A percentile compares a stretch with the other conserved stretches of the same genome.
phyloP scores from a whole-genome alignment of 2,888 invertebrate species.

The Xanthia togata region DNA sequence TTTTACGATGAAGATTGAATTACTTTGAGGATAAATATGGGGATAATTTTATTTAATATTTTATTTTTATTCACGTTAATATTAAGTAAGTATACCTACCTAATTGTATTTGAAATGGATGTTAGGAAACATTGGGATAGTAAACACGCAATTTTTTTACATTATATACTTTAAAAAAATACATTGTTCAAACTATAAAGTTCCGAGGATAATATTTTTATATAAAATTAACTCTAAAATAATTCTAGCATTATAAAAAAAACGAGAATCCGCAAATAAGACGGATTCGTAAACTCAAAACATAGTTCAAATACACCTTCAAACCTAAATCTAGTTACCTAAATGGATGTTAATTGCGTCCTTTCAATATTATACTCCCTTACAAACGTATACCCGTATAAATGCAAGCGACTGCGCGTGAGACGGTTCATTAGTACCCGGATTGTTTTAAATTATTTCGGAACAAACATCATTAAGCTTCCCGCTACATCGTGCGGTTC shows the following conservation, averaged over 20 bases:
- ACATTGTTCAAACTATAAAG: neutral
- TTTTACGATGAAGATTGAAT: neutral
- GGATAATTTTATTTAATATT: too few relatives aligned
- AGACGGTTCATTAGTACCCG: slow-evolving; percentile 64
- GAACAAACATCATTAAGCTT: slow-evolving; percentile 68
- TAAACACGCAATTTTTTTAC: neutral
- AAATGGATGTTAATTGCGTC: slow-evolving; percentile 26
- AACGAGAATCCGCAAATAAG: neutral
- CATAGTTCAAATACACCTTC: neutral
- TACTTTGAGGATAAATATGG: neutral
- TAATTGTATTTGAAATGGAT: neutral
- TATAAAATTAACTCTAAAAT: neutral
- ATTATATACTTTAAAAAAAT: neutral
- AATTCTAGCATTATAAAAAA: neutral
- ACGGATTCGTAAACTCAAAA: neutral
- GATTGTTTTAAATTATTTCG: slow-evolving; percentile 67
- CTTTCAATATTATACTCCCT: neutral
- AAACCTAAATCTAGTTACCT: slow-evolving; percentile 3
- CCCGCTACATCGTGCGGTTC: slow-evolving; percentile 9
- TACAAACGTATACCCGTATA: slow-evolving; percentile 9
- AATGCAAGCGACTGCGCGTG: slow-evolving; percentile 21
- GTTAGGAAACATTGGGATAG: neutral
- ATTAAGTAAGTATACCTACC: neutral
- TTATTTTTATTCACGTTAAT: neutral
- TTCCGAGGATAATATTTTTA: too few relatives aligned